Evolutionary conservation across 1,140 invertebrate genomes (phyloP).

Genomic region (Solen grandis): DNA sequence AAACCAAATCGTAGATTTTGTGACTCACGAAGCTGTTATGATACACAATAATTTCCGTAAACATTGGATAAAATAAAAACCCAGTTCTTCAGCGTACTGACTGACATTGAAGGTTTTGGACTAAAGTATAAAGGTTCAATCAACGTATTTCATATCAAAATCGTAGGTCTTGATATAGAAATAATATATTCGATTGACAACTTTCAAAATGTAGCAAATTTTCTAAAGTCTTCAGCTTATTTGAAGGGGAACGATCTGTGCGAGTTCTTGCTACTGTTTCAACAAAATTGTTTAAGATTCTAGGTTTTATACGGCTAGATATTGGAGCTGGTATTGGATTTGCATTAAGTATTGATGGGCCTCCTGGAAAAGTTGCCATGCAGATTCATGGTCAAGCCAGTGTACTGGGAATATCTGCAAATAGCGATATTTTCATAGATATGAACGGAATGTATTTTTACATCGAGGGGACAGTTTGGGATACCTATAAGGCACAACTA

Average conservation of each 20-base stretch:
- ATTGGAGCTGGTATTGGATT: constrained; percentile 13
- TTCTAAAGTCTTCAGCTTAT: background rate
- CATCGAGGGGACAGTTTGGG: too few species aligned
- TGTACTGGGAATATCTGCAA: too few species aligned
- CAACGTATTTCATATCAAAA: constrained; percentile 2
- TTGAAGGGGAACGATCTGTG: background rate
- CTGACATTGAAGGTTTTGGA: constrained; percentile 5
- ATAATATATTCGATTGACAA: constrained; percentile 9
- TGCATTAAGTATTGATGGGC: constrained; percentile 34
- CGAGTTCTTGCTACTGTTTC: constrained; percentile 17
- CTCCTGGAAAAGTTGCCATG: too few species aligned
- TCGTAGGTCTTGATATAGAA: constrained; percentile 25
- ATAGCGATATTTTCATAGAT: too few species aligned
- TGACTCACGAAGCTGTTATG: background rate
- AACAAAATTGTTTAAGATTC: background rate
- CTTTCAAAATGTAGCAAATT: constrained; percentile 1
- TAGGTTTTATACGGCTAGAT: constrained; percentile 9
- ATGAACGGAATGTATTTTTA: too few species aligned
- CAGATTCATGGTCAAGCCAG: too few species aligned
- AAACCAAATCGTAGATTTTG: background rate
- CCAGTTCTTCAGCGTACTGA: background rate
- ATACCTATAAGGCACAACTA: constrained; percentile 29
- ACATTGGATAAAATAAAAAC: background rate
- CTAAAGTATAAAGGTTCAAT: background rate
- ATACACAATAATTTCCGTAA: background rate